These are phyloP conservation scores for Ostrea edulis DNA, from an alignment of 1,140 invertebrate species.

Conservation along the genomic window DNA sequence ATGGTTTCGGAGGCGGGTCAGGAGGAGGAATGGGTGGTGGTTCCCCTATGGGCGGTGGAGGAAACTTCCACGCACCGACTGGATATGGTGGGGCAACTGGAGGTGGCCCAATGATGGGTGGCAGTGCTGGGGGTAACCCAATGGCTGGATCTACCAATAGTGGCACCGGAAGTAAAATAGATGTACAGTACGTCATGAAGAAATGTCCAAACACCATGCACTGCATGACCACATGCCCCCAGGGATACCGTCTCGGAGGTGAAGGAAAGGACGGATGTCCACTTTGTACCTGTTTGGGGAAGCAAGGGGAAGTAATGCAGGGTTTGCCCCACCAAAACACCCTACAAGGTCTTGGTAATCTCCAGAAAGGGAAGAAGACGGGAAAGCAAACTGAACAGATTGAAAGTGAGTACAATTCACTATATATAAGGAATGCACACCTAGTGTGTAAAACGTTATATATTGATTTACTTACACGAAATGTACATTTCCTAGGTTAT, in stretches of 20 bases:
- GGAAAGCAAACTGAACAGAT: slow-evolving; percentile 3
- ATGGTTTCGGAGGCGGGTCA: slow-evolving; percentile 13
- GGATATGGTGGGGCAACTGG: slow-evolving; percentile 19
- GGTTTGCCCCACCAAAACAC: slow-evolving; percentile 54
- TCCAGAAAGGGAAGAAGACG: background rate
- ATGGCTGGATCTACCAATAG: background rate
- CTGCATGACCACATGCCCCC: slow-evolving; percentile 55
- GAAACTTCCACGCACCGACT: slow-evolving; percentile 13
- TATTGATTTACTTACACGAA: too few relatives aligned
- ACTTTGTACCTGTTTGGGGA: slow-evolving; percentile 44
- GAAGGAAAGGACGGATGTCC: slow-evolving; percentile 49
- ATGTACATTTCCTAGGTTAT: too few relatives aligned
- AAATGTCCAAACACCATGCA: slow-evolving; percentile 56
- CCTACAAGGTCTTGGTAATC: background rate
- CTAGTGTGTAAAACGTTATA: too few relatives aligned
- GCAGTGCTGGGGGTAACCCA: background rate
- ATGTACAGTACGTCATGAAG: slow-evolving; percentile 48
- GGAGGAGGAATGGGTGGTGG: background rate
- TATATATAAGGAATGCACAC: too few relatives aligned
- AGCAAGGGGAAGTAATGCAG: slow-evolving; percentile 48
- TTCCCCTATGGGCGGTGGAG: slow-evolving; percentile 9
- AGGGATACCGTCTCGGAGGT: slow-evolving; percentile 46
- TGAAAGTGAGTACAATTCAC: background rate
- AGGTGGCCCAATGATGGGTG: background rate
- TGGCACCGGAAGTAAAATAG: slow-evolving; percentile 3